phyloP scores from a whole-genome alignment of 2,888 invertebrate species.

The Fragum fragum region DNA sequence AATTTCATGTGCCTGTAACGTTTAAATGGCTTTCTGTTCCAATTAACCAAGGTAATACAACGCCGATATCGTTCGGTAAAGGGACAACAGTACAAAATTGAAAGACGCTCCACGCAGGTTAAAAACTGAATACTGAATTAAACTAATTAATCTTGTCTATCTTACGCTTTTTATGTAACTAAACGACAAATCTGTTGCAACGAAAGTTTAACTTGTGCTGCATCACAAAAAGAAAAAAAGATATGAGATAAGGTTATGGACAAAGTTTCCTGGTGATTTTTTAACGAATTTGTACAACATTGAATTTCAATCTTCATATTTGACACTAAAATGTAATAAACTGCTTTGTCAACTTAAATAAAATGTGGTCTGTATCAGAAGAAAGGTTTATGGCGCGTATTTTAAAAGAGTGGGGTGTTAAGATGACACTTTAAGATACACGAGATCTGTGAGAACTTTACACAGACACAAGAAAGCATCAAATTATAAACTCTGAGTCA shows the following conservation, averaged over 20 bases:
- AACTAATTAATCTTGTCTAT: constrained; percentile 20
- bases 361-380: no score
- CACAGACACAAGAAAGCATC: not conserved
- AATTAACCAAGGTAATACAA: not conserved
- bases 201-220: no score
- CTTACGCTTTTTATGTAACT: not conserved
- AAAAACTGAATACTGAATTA: constrained; percentile 11
- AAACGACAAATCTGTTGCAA: no score
- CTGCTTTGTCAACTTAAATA: no score
- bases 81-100: not conserved
- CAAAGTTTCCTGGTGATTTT: no score
- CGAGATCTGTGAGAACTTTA: not conserved
- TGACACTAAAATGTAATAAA: no score
- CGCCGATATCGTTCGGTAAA: not conserved
- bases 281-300: no score
- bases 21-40: no score
- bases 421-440: not conserved
- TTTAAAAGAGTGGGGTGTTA: not conserved
- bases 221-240: no score
- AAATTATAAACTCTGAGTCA: not conserved
- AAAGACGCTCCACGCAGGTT: not conserved
- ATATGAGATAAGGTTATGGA: no score
- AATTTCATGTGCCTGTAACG: no score
- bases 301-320: no score
- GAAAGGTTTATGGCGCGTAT: not conserved